phyloP scores from a whole-genome alignment of 92 coral and sea anemone species.

The Plumapathes pennacea region DNA sequence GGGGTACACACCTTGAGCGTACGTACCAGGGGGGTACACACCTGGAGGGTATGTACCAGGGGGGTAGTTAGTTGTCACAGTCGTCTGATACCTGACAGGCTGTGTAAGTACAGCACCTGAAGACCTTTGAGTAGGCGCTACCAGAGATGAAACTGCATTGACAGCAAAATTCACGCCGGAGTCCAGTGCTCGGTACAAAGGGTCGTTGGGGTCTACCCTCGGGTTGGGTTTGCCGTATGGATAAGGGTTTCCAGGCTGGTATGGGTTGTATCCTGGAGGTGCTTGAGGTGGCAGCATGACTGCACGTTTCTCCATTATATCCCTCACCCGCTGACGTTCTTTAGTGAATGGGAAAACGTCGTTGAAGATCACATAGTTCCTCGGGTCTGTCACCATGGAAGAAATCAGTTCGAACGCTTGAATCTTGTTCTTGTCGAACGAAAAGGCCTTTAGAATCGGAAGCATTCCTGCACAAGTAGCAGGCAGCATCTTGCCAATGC shows the following conservation, averaged over 20 bases:
- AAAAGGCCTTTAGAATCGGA: constrained; percentile 65
- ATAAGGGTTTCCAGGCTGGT: constrained; percentile 65
- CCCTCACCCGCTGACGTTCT: constrained; percentile 63
- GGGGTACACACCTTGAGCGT: constrained; percentile 16
- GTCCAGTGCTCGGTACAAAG: constrained; percentile 53
- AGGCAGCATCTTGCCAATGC: constrained; percentile 78
- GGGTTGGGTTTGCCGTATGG: constrained; percentile 78
- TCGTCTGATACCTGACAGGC: constrained; percentile 56
- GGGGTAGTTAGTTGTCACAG: constrained; percentile 38
- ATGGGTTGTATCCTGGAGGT: constrained; percentile 37
- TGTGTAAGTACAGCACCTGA: constrained; percentile 47
- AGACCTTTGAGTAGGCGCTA: constrained; percentile 53
- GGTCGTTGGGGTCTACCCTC: constrained; percentile 65
- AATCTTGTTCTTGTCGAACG: constrained; percentile 58
- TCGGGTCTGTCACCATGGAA: constrained; percentile 64
- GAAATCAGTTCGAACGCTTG: constrained; percentile 68
- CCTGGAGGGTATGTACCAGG: too few species aligned
- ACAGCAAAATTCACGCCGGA: constrained; percentile 67
- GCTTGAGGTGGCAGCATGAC: constrained; percentile 59
- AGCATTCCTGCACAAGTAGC: constrained; percentile 63
- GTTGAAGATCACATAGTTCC: constrained; percentile 61
- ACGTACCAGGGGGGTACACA: constrained; percentile 21
- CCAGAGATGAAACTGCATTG: constrained; percentile 53
- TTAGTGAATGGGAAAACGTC: constrained; percentile 53
- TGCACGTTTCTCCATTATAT: constrained; percentile 73